Evolutionary conservation across 2,888 invertebrate species (phyloP).

Genomic region (Epiblema foenella): DNA sequence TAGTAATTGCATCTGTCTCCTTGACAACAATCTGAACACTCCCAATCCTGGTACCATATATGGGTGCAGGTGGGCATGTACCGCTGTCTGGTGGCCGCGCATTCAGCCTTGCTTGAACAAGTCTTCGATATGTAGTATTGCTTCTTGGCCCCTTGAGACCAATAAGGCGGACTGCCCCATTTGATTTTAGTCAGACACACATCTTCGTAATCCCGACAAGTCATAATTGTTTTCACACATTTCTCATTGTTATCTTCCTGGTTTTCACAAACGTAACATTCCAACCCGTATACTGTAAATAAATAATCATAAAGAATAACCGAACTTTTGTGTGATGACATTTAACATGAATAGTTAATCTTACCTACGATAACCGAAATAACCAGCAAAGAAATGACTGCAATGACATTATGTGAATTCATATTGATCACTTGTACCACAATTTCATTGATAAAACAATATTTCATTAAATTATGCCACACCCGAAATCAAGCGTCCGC

Average conservation of each 20-base stretch:
- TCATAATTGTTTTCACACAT: constrained; percentile 95
- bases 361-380: constrained; percentile 37
- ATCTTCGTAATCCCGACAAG: constrained; percentile 94
- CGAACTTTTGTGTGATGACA: not conserved
- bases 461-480: constrained; percentile 34
- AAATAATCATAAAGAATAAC: constrained; percentile 42
- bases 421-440: constrained; percentile 21
- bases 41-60: constrained; percentile 98
- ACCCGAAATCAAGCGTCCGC: constrained; percentile 28
- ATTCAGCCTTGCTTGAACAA: constrained; percentile 92
- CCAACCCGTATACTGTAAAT: constrained; percentile 87
- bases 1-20: constrained; percentile 98
- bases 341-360: constrained; percentile 5
- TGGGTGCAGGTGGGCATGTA: constrained; percentile 93
- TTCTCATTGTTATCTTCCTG: constrained; percentile 97
- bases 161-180: constrained; percentile 99
- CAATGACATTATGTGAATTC: constrained; percentile 28
- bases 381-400: constrained; percentile 21
- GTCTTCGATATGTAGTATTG: constrained; percentile 96
- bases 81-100: constrained; percentile 88
- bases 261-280: constrained; percentile 97
- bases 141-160: constrained; percentile 96
- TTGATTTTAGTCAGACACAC: constrained; percentile 94
- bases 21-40: constrained; percentile 97
- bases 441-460: constrained; percentile 2